Percentiles rank a stretch among this genome's conserved stretches.
phyloP scores from a whole-genome alignment of 2,797 vertebrate genomes.

The Mus minutoides region DNA sequence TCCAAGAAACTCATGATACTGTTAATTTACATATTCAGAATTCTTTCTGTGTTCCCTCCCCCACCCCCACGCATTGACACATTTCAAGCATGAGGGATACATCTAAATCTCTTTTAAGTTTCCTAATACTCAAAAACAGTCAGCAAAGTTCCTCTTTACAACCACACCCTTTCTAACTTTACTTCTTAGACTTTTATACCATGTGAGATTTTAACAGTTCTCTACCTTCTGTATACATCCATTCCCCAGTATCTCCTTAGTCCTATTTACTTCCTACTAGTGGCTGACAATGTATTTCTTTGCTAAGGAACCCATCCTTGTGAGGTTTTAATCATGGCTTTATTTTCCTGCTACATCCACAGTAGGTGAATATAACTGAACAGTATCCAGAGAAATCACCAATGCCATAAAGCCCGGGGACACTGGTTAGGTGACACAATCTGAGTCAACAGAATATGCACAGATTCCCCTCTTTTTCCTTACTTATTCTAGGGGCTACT shows the following conservation, averaged over 20 bases:
- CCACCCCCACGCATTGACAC: not conserved
- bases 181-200: not conserved
- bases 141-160: not conserved
- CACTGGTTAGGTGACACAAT: not conserved
- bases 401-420: not conserved
- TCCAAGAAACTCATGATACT: not conserved
- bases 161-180: not conserved
- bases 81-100: not conserved
- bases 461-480: not conserved
- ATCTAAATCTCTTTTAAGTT: not conserved
- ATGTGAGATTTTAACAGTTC: not conserved
- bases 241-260: not conserved
- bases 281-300: not conserved
- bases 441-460: not conserved
- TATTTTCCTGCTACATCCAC: conserved; percentile 2
- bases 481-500: not conserved
- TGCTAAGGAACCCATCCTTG: not conserved
- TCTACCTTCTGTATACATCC: not conserved
- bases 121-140: not conserved
- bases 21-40: not conserved
- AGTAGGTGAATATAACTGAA: not conserved
- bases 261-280: not conserved
- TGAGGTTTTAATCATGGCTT: not conserved
- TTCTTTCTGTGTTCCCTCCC: too few species aligned
- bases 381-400: not conserved